A percentile compares a stretch with the other conserved stretches of the same genome.
These are phyloP conservation scores for Pipa parva DNA, from an alignment of 2,113 vertebrate genomes.

Conservation along the genomic window DNA sequence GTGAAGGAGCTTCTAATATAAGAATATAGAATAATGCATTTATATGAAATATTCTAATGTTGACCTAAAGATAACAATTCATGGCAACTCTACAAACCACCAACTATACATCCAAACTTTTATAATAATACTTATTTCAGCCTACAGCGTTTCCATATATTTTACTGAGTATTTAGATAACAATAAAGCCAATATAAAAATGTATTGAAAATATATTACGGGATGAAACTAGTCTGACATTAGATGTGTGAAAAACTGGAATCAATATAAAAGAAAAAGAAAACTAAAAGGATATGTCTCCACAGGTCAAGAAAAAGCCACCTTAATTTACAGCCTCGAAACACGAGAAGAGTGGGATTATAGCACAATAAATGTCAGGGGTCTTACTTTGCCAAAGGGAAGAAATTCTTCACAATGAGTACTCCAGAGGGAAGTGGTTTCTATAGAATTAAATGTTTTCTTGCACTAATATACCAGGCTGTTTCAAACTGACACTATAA, in stretches of 20 bases:
- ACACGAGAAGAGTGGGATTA: constrained; percentile 5
- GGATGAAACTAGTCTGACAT: too few species aligned
- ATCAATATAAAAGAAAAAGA: background rate
- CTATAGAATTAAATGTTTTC: constrained; percentile 19
- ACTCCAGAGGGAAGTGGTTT: constrained; percentile 11
- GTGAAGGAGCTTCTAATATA: too few species aligned
- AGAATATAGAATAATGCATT: too few species aligned
- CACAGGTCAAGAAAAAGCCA: constrained; percentile 20
- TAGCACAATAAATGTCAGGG: constrained; percentile 17
- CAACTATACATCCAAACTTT: too few species aligned
- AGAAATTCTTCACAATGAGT: constrained; percentile 27
- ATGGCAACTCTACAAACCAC: too few species aligned
- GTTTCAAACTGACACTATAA: constrained; percentile 15
- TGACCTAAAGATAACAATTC: too few species aligned
- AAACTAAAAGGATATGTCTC: background rate
- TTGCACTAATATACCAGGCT: constrained; percentile 5
- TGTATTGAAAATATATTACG: too few species aligned
- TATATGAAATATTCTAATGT: too few species aligned
- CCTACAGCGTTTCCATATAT: too few species aligned
- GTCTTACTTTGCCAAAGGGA: constrained; percentile 11
- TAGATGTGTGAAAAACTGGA: background rate
- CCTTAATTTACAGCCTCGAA: constrained; percentile 5
- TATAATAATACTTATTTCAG: too few species aligned
- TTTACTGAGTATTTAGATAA: too few species aligned
- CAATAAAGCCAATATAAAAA: too few species aligned